Conservation (phyloP, 2,797 vertebrate genomes). For the Scomberomorus guttatus region DNA sequence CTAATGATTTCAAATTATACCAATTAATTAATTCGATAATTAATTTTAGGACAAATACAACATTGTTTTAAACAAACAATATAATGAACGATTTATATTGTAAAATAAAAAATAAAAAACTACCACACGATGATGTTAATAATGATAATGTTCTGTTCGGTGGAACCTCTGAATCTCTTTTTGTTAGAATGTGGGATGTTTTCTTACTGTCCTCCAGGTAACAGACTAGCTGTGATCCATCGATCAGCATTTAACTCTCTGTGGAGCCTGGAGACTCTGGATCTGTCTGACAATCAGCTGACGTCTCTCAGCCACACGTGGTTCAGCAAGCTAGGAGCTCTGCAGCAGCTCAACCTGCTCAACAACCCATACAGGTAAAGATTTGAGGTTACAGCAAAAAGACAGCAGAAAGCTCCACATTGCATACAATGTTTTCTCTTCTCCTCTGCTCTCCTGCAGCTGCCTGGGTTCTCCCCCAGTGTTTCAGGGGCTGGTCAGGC, state of each 20-base stretch:
- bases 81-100: no score
- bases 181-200: background rate
- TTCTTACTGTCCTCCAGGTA: constrained; percentile 44
- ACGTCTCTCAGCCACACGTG: constrained; percentile 46
- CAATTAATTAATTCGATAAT: no score
- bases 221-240: constrained; percentile 56
- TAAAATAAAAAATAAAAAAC: no score
- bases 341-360: constrained; percentile 69
- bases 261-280: constrained; percentile 63
- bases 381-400: background rate
- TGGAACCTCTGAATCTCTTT: background rate
- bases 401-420: background rate
- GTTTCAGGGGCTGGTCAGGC: constrained; percentile 47
- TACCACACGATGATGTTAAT: no score
- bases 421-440: background rate
- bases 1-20: no score
- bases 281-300: constrained; percentile 74
- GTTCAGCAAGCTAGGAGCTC: constrained; percentile 58
- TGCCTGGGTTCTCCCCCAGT: constrained; percentile 31
- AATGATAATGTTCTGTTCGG: no score
- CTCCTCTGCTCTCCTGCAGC: constrained; percentile 34
- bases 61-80: no score
- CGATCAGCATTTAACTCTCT: constrained; percentile 54
- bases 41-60: no score
- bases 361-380: constrained; percentile 74